Percentiles rank a stretch among this genome's conserved stretches.
These are phyloP conservation scores for Campaea margaritaria DNA, from an alignment of 2,888 invertebrate species.

Conservation along the genomic window DNA sequence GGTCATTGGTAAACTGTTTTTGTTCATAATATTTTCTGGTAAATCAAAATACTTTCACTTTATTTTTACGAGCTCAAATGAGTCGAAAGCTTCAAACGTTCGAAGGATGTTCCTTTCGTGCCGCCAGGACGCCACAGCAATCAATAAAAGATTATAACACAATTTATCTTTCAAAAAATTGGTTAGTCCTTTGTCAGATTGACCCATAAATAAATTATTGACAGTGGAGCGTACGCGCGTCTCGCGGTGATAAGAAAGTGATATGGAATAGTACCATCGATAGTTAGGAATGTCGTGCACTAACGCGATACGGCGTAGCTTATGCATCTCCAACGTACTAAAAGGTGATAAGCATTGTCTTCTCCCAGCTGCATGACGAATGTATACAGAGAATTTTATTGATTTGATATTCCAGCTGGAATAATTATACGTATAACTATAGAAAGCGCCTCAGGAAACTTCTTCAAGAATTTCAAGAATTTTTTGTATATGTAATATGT, in stretches of 20 bases:
- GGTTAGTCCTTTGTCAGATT: constrained; percentile 47
- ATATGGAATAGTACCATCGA: constrained; percentile 40
- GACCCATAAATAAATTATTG: constrained; percentile 55
- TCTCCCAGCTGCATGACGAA: too few relatives aligned
- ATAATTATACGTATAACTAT: too few relatives aligned
- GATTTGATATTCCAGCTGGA: too few relatives aligned
- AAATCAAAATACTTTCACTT: neutral
- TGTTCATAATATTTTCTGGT: too few relatives aligned
- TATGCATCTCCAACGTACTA: neutral
- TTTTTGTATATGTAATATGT: too few relatives aligned
- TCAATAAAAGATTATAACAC: constrained; percentile 35
- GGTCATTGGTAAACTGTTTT: too few relatives aligned
- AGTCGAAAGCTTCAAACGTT: neutral
- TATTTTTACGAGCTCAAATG: neutral
- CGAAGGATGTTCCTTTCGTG: neutral
- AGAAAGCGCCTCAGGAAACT: too few relatives aligned
- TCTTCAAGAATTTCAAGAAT: too few relatives aligned
- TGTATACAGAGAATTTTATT: too few relatives aligned
- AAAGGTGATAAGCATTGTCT: too few relatives aligned
- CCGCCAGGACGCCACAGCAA: constrained; percentile 17
- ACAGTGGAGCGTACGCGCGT: constrained; percentile 34
- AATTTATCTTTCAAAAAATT: constrained; percentile 37
- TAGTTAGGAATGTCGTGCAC: constrained; percentile 19
- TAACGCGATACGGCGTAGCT: neutral
- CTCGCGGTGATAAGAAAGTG: constrained; percentile 47